Evolutionary conservation across 37 sponge, comb jelly and placozoan species (phyloP), one percentile per base, ranked within the genome.

Genomic region (Crambe crambe): DNA sequence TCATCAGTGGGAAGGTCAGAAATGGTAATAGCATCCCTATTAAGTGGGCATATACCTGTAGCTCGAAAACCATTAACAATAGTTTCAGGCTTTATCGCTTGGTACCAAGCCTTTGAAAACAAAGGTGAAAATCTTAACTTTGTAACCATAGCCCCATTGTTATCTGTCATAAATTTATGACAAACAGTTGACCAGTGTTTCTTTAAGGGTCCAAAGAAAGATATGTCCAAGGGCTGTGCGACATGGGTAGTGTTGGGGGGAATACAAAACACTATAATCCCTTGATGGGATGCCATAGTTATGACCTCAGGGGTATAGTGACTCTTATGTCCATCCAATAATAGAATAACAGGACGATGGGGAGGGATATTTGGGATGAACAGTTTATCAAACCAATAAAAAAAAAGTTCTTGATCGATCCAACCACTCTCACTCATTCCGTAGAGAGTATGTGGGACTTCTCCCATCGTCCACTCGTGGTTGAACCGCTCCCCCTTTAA

Each of bases 361-460:
- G 80, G 31, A 79, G 80, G 80, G 70, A 47, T 68, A 40, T 79
- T 10, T 3, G 42, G 40, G 17, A 79, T 10, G 27, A 79, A 79
- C 5, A 60, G 68, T 2, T 71, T 73, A 6, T 18, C 26, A 18
- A 86, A 9, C 81, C 81, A 86, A 2, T 72, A 36, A 37, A 81
- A 15, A 36, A 87, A 80, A 10, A 74, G 57, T 62, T 75, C 76
- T 5, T 35, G 41, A 31, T 81, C 67, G 1, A 65, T 87, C 88
- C 82, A 81, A 30, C 81, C 82, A 1, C 51, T 76, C 2, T 87
- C 88, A 12, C 60, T 72, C 41, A 75, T 34, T 6, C 82, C 82
- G 32, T 81, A 87, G 43, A 40, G 57, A 1, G 82, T 74, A 6
- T 68, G 82, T 23, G 76, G 82, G 20, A 87, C 82, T 43, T 86